Base-by-base conservation (phyloP, 2,888 invertebrate genomes). In the Synergus itoensis region DNA sequence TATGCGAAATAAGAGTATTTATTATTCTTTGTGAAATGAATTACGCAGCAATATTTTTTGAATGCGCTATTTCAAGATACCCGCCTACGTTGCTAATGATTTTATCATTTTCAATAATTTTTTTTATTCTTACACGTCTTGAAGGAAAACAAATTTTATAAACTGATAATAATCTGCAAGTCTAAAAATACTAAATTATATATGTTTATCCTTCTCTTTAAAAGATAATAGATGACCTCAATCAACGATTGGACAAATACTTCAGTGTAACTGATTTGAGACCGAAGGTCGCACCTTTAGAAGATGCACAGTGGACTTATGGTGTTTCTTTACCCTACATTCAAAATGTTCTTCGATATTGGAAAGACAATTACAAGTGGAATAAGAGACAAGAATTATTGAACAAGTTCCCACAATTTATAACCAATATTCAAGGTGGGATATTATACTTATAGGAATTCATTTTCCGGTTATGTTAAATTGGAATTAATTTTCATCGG, bases 301-400 rank as follows among this genome's bases (percentile, higher is more conserved):
- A 96, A 90, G 94, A 94, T 73, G 92, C 93, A 0, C 94, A 94
- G 8, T 98, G 97, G 92, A 94, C 95, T 80, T 98, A 98, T 88
- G 98, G 98, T 2, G 95, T 98, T 89, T 96, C 97, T 88, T 92
- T 95, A 0, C 93, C 95, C 60, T 95, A 95, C 82, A 91, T 98
- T 5, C 93, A 94, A 14, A 93, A 94, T 83, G 93, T 98, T 9
- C 90, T 96, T 0, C 94, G 96, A 65, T 96, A 96, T 90, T 99
- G 99, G 99, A 94, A 94, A 14, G 94, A 95, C 57, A 94, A 94
- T 48, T 98, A 96, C 90, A 94, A 97, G 86, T 97, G 96, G 96
- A 90, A 92, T 43, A 94, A 95, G 76, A 93, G 96, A 12, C 95
- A 97, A 89, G 89, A 92, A 3, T 93, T 94, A 79, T 92, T 98